Evolutionary conservation across 2,113 vertebrate species (phyloP).

Genomic region (Garra rufa): DNA sequence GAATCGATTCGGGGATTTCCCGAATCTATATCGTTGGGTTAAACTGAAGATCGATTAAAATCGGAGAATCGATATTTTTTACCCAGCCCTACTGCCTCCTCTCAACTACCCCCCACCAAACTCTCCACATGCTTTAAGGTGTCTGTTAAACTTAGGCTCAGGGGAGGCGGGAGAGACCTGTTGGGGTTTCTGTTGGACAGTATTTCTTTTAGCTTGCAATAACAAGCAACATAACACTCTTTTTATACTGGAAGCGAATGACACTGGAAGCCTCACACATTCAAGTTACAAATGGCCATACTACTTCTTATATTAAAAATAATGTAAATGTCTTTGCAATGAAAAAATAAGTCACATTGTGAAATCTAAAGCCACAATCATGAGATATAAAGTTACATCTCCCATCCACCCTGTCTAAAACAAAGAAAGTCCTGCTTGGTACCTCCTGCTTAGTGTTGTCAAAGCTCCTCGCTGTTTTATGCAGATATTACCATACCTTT

Average conservation of each 20-base stretch:
- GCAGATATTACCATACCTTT: constrained; percentile 76
- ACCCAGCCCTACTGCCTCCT: too few relatives aligned
- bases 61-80: too few relatives aligned
- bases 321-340: not conserved
- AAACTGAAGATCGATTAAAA: too few relatives aligned
- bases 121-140: too few relatives aligned
- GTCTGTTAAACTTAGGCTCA: too few relatives aligned
- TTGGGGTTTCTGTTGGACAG: too few relatives aligned
- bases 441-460: constrained; percentile 58
- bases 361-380: not conserved
- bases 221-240: not conserved
- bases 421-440: constrained; percentile 22
- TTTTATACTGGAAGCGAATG: not conserved
- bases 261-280: not conserved
- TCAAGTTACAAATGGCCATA: not conserved
- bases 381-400: not conserved
- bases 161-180: too few relatives aligned
- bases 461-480: constrained; percentile 66
- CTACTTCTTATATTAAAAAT: not conserved
- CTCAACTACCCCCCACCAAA: too few relatives aligned
- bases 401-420: constrained; percentile 1
- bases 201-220: not conserved
- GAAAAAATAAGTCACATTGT: not conserved
- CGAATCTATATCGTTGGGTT: too few relatives aligned
- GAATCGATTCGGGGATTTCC: too few relatives aligned